Evolutionary conservation across 2,888 invertebrate species (phyloP), one percentile per base, ranked within the genome.

Genomic region (Cephus rjabovi): DNA sequence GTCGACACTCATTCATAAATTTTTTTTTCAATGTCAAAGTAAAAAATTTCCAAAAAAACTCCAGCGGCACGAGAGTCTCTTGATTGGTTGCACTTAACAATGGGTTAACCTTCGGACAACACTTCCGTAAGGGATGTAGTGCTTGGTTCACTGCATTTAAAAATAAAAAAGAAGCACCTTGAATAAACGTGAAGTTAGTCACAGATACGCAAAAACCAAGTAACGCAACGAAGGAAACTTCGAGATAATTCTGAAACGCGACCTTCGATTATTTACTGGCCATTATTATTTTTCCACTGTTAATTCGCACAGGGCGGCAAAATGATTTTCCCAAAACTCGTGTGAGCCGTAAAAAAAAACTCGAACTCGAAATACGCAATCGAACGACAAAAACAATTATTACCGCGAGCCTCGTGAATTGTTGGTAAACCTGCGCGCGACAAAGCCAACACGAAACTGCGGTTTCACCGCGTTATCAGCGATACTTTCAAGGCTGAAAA

Each of bases 1-100:
- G 81, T 87, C 87, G 78, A 86, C 85, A 75, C 87, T 87, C 87
- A 87, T 87, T 87, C 83, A 82, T 86, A 81, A 83, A 87, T 12
- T 23, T 34, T 71, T 33, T 56, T 23, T 9, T 23, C 56, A 56
- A 23, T 2, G 23, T 23, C 56, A 9, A 40, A 40, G 15, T 56
- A 6, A 9, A 23, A 23, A 9, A 56, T 56, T 9, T 56, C 23
- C 23, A 23, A 40, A 3, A 56, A 23, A 40, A 6, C 23, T 15
- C 6, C 23, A 9, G 23, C 9, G 6, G 9, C 9, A 15, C 56
- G 23, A 40, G 23, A 15, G 23, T 23, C 23, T 56, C 6, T 2
- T 23, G 23, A 1, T 56, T 23, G 9, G 23, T 56, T 23, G 56
- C 56, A 56, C 56, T 9, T 6, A 9, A 56, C 2, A 56, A 23